phyloP scores from a whole-genome alignment of 2,888 invertebrate species.

The Leptogaster cylindrica region DNA sequence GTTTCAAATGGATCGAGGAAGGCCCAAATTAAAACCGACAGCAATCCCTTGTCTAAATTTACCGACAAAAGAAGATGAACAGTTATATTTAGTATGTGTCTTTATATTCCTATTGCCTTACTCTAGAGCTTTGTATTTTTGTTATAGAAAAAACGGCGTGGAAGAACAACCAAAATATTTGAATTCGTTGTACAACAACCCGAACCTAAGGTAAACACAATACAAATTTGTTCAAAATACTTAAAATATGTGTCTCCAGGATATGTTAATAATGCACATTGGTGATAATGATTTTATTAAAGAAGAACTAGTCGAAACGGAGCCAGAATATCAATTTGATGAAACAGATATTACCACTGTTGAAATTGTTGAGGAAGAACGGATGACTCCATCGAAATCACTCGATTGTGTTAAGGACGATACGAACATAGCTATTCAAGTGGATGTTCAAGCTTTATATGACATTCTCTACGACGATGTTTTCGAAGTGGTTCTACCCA shows the following conservation, averaged over 20 bases:
- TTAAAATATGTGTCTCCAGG: background rate
- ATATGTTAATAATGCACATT: background rate
- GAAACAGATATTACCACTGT: no score
- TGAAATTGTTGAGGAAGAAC: no score
- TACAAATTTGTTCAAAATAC: background rate
- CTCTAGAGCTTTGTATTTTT: background rate
- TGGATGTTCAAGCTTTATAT: constrained; percentile 43
- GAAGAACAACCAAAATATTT: constrained; percentile 8
- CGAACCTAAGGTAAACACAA: constrained; percentile 19
- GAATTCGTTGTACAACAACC: constrained; percentile 14
- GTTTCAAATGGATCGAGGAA: constrained; percentile 52
- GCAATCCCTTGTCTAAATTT: constrained; percentile 53
- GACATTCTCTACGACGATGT: constrained; percentile 46
- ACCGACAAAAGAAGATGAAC: constrained; percentile 13
- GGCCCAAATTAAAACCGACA: constrained; percentile 50
- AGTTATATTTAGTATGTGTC: constrained; percentile 14
- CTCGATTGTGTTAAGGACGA: no score
- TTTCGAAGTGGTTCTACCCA: constrained; percentile 46
- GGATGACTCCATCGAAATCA: no score
- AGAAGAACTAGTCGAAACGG: no score
- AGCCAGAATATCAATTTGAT: no score
- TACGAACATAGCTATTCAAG: constrained; percentile 28
- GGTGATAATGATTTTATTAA: background rate
- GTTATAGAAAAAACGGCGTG: constrained; percentile 4
- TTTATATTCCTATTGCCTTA: background rate